Conservation (phyloP, 2,113 vertebrate genomes). For the Hippocampus barbouri region DNA sequence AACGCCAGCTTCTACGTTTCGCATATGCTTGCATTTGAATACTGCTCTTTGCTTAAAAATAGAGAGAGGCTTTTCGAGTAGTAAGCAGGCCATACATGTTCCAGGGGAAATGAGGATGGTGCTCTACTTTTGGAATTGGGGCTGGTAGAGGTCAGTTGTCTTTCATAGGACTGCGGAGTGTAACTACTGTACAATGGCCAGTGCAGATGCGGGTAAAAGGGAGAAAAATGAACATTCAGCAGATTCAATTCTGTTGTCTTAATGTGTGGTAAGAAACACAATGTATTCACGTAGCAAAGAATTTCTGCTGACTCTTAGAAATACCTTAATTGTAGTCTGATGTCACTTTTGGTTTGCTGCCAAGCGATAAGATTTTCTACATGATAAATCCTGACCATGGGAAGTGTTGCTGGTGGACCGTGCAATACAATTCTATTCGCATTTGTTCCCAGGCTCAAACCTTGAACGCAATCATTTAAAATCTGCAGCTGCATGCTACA, state of each 20-base stretch:
- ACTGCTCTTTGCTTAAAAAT: slow-evolving; percentile 34
- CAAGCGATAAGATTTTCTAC: slow-evolving; percentile 54
- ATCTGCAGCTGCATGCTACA: slow-evolving; percentile 32
- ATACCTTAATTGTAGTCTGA: slow-evolving; percentile 40
- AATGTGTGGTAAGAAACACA: slow-evolving; percentile 39
- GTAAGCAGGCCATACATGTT: slow-evolving; percentile 29
- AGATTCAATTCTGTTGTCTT: slow-evolving; percentile 32
- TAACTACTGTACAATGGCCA: background rate
- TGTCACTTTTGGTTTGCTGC: slow-evolving; percentile 43
- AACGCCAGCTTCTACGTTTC: slow-evolving; percentile 5
- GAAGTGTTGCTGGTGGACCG: slow-evolving; percentile 27
- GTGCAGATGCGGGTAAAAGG: slow-evolving; percentile 9
- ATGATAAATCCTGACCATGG: slow-evolving; percentile 37
- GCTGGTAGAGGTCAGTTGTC: slow-evolving; percentile 1
- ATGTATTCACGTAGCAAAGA: slow-evolving; percentile 35
- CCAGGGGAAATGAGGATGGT: slow-evolving; percentile 29
- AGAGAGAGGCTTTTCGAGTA: slow-evolving; percentile 21
- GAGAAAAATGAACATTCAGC: slow-evolving; percentile 35
- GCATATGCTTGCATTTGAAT: slow-evolving; percentile 16
- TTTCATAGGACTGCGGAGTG: background rate
- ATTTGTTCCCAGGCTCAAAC: slow-evolving; percentile 35
- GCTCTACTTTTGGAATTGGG: slow-evolving; percentile 38
- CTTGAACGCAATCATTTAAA: slow-evolving; percentile 51
- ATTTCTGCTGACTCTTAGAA: slow-evolving; percentile 59
- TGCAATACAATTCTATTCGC: slow-evolving; percentile 34